Conservation (phyloP, 2,797 vertebrate species). For the Orientallactaga sibirica region DNA sequence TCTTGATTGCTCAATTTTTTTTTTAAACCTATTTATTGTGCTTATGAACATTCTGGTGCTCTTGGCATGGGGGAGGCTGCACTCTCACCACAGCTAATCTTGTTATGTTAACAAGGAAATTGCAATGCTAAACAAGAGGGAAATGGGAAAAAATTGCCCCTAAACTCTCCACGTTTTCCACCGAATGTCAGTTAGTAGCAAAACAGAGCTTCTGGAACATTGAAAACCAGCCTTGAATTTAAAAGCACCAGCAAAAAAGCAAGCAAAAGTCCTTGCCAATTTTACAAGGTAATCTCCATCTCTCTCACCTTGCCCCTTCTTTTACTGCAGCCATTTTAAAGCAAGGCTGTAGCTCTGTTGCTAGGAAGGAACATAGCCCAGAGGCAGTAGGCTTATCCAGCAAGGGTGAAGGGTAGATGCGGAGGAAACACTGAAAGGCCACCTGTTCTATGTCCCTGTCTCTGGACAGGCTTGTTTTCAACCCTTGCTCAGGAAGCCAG, state of each 20-base stretch:
- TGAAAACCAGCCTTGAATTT: constrained; percentile 78
- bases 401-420: background rate
- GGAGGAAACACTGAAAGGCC: background rate
- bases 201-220: constrained; percentile 53
- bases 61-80: constrained; percentile 65
- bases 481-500: background rate
- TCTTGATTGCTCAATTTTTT: constrained; percentile 82
- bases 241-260: constrained; percentile 58
- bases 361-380: constrained; percentile 50
- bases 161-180: constrained; percentile 66
- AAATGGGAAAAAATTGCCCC: background rate
- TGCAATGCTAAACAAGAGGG: constrained; percentile 78
- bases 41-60: constrained; percentile 67
- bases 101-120: constrained; percentile 82
- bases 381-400: background rate
- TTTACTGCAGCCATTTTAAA: constrained; percentile 53
- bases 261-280: constrained; percentile 73
- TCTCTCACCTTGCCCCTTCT: background rate
- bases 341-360: constrained; percentile 56
- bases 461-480: background rate
- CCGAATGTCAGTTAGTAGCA: constrained; percentile 62
- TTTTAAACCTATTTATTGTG: constrained; percentile 29
- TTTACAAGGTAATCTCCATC: constrained; percentile 79
- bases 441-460: background rate
- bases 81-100: constrained; percentile 81